phyloP scores from a whole-genome alignment of 2,113 vertebrate species.

The Camelus dromedarius region DNA sequence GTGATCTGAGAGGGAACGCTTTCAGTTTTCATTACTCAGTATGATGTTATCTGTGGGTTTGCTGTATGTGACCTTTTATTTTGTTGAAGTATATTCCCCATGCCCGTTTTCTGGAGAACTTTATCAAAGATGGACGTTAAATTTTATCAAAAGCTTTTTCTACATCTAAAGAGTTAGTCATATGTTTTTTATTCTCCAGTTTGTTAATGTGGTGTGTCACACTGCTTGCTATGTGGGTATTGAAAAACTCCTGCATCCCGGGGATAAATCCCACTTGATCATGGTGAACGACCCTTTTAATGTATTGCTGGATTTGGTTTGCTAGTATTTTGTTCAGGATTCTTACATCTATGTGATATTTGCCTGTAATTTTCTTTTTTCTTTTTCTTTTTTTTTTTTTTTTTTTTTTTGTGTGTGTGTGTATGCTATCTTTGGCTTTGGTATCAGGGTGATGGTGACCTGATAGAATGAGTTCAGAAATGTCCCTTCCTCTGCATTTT shows the following conservation, averaged over 20 bases:
- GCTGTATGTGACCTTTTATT: not conserved
- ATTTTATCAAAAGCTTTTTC: not conserved
- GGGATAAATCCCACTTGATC: not conserved
- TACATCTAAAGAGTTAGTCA: not conserved
- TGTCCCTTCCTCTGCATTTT: not conserved
- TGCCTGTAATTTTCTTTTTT: not conserved
- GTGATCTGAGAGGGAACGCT: not conserved
- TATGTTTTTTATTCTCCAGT: not conserved
- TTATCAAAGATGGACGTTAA: not conserved
- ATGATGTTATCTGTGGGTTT: not conserved
- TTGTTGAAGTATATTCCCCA: not conserved
- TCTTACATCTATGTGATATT: not conserved
- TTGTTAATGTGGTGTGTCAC: not conserved
- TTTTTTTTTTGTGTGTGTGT: not conserved
- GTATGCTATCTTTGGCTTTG: not conserved
- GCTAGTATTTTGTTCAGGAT: not conserved
- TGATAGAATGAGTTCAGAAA: not conserved
- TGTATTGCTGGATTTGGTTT: not conserved
- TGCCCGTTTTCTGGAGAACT: not conserved
- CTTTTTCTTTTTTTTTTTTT: not conserved
- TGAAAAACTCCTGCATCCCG: not conserved
- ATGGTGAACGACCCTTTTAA: not conserved
- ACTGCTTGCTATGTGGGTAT: not conserved
- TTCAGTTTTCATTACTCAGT: not conserved
- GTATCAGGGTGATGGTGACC: not conserved